Base-by-base conservation (phyloP, 2,113 vertebrate species). In the Pantherophis guttatus region DNA sequence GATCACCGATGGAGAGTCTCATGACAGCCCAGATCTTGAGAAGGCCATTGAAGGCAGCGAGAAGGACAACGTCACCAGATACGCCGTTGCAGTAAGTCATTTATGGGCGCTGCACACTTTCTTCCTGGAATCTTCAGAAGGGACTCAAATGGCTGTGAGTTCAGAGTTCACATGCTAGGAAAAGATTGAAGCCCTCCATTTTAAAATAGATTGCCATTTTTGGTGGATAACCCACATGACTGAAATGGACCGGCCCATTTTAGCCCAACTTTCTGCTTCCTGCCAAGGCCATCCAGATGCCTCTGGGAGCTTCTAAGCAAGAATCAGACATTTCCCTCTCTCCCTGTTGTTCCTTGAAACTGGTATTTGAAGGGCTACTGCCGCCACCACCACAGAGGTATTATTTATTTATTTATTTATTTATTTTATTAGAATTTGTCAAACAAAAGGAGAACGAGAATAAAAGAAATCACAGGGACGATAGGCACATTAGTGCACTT, bases 1-100 rank as follows among this genome's bases (percentile, higher is more conserved):
- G 81, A 99, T 99, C 96, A 99, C 99, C 3, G 99, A 99, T 0
- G 99, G 99, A 58, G 99, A 99, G 92, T 99, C 99, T 13, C 99
- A 99, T 0, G 99, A 99, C 97, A 99, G 98, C 96, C 98, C 98
- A 0, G 98, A 99, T 95, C 98, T 99, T 91, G 96, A 98, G 95
- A 97, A 97, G 95, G 99, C 98, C 8, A 99, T 99, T 10, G 97
- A 97, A 88, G 97, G 98, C 94, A 99, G 99, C 9, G 98, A 99
- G 97, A 97, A 94, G 92, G 99, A 99, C 96, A 99, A 99, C 2
- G 98, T 99, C 97, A 99, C 99, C 94, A 96, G 99, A 97, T 99
- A 99, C 0, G 99, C 99, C 0, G 99, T 99, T 92, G 99, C 99
- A 0, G 99, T 99, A 96, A 98, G 99, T 95, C 57, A 3, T 53